A percentile compares a stretch with the other conserved stretches of the same genome.
Conservation (phyloP, 92 coral and sea anemone species). For the Phenganax subtilis region DNA sequence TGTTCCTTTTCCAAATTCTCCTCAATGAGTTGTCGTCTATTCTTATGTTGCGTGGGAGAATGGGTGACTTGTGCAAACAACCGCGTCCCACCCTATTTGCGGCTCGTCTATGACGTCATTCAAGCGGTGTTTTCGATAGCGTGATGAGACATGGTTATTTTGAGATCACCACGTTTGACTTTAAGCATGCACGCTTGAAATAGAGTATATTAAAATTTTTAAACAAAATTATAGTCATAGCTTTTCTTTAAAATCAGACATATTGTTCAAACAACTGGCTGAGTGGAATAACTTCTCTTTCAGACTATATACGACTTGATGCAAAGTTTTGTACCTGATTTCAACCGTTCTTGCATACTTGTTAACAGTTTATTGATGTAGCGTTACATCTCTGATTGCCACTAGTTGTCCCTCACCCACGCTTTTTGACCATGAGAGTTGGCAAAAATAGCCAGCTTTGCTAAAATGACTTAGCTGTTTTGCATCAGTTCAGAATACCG, state of each 20-base stretch:
- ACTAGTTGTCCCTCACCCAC: too few relatives aligned
- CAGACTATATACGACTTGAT: too few relatives aligned
- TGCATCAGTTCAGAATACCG: neutral
- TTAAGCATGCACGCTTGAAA: neutral
- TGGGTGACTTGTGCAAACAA: neutral
- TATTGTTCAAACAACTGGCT: too few relatives aligned
- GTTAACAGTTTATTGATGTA: too few relatives aligned
- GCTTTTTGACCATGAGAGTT: too few relatives aligned
- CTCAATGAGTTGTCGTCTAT: constrained; percentile 14
- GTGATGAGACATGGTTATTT: constrained; percentile 6
- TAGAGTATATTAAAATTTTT: neutral
- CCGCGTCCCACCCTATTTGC: constrained; percentile 8
- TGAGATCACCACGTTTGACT: neutral
- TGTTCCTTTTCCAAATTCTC: too few relatives aligned
- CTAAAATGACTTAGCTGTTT: neutral
- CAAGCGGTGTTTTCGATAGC: neutral
- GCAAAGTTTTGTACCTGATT: too few relatives aligned
- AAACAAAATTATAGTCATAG: neutral
- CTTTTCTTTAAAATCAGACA: neutral
- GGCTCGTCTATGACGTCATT: constrained; percentile 11
- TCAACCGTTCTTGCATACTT: too few relatives aligned
- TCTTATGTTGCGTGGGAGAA: constrained; percentile 5
- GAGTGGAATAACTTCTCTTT: too few relatives aligned
- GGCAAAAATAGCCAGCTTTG: too few relatives aligned
- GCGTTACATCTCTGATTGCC: too few relatives aligned